Evolutionary conservation across 2,888 invertebrate species (phyloP), one percentile per base, ranked within the genome.

Genomic region (Cremastobaeus sp.): DNA sequence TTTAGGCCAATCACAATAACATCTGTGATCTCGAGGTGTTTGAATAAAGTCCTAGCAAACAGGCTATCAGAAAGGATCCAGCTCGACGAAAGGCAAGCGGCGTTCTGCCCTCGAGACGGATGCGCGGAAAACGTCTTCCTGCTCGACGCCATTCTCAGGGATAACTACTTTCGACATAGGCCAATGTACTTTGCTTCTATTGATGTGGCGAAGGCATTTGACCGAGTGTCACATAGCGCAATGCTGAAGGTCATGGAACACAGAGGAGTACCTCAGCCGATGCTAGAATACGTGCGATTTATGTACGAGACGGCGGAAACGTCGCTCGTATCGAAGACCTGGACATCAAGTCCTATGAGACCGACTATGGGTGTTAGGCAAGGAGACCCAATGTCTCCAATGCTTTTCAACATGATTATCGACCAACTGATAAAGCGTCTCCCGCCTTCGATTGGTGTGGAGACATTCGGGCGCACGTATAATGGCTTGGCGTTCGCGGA

Each of bases 371-470:
- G 78, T 0, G 81, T 79, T 0, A 78, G 70, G 17, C 78, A 79
- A 14, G 77, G 79, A 0, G 78, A 79, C 30, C 79, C 79, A 0
- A 37, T 78, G 0, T 80, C 78, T 0, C 78, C 70, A 0, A 71
- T 1, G 60, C 68, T 6, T 60, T 77, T 4, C 72, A 77, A 0
- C 72, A 71, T 15, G 37, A 62, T 47, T 4, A 47, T 59, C 17
- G 59, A 47, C 32, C 2, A 14, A 2, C 28, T 59, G 0, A 17
- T 59, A 1, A 9, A n/a, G 6, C 9, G 0, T 0, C 21, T 57
- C 3, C 59, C 59, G 1, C 9, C 30, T 3, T 15, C 20, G 6
- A 18, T 59, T 0, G 45, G 14, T 4, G 30, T 17, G 6, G 0
- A 5, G 0, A 4, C 47, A 1, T 30, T 35, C 6, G 59, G 20